A percentile compares a stretch with the other conserved stretches of the same genome.
Evolutionary conservation across 2,888 invertebrate genomes (phyloP).

Genomic region (Lasius platythorax): DNA sequence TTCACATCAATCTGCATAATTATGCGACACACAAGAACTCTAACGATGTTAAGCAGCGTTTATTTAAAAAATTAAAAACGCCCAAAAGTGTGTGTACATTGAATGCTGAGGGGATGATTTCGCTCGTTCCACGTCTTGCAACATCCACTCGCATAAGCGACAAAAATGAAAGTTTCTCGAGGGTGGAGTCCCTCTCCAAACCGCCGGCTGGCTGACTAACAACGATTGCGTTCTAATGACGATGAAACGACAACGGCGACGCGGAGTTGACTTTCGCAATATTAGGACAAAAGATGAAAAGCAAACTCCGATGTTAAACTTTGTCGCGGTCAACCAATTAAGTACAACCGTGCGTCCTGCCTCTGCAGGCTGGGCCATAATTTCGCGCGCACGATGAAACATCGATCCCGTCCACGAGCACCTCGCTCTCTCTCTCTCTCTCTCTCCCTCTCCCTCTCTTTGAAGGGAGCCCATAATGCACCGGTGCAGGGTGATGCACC

Average conservation of each 20-base stretch:
- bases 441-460: background rate
- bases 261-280: conserved; percentile 49
- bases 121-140: background rate
- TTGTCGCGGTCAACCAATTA: conserved; percentile 55
- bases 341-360: conserved; percentile 51
- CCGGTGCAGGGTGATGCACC: conserved; percentile 26
- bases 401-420: conserved; percentile 24
- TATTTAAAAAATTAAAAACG: conserved; percentile 3
- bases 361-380: conserved; percentile 23
- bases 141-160: background rate
- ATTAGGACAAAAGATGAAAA: conserved; percentile 57
- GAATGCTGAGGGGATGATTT: background rate
- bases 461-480: conserved; percentile 17
- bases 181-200: conserved; percentile 1
- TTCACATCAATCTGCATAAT: conserved; percentile 24
- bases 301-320: conserved; percentile 61
- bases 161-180: conserved; percentile 33
- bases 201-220: conserved; percentile 4
- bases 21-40: background rate
- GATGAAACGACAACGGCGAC: background rate
- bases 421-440: conserved; percentile 2
- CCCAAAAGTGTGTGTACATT: background rate
- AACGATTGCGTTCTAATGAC: conserved; percentile 38
- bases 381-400: conserved; percentile 50
- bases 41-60: background rate